Evolutionary conservation across 2,797 vertebrate genomes (phyloP).

Genomic region (Myotis pilosus): DNA sequence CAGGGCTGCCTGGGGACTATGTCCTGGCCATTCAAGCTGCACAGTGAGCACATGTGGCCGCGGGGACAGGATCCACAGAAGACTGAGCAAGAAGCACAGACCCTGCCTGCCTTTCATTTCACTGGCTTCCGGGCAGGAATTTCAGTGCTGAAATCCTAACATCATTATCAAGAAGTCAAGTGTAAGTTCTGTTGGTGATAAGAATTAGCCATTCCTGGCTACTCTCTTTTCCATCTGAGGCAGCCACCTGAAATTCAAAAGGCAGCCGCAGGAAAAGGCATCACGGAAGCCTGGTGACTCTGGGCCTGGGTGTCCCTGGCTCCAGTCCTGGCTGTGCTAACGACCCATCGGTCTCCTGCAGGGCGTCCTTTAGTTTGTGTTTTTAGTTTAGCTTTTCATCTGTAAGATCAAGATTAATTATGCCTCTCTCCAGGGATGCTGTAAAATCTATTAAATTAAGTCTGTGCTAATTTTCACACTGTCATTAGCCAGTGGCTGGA

Average conservation of each 20-base stretch:
- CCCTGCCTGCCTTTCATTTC: not conserved
- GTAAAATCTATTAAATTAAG: not conserved
- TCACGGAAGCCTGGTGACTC: not conserved
- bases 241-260: not conserved
- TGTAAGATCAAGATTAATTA: not conserved
- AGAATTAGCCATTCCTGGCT: not conserved
- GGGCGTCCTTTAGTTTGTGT: not conserved
- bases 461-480: not conserved
- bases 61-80: not conserved
- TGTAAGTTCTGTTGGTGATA: not conserved
- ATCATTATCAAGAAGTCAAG: not conserved
- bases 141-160: not conserved
- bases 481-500: not conserved
- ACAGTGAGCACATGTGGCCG: accelerated
- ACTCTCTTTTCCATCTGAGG: not conserved
- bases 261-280: no score
- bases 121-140: not conserved
- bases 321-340: not conserved
- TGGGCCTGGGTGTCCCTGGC: not conserved
- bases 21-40: no score
- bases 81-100: not conserved
- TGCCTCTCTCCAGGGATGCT: not conserved
- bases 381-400: not conserved
- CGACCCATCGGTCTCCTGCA: not conserved
- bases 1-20: not conserved